Percentiles rank a stretch among this genome's conserved stretches.
Evolutionary conservation across 2,113 vertebrate genomes (phyloP).

Genomic region (Ia io): DNA sequence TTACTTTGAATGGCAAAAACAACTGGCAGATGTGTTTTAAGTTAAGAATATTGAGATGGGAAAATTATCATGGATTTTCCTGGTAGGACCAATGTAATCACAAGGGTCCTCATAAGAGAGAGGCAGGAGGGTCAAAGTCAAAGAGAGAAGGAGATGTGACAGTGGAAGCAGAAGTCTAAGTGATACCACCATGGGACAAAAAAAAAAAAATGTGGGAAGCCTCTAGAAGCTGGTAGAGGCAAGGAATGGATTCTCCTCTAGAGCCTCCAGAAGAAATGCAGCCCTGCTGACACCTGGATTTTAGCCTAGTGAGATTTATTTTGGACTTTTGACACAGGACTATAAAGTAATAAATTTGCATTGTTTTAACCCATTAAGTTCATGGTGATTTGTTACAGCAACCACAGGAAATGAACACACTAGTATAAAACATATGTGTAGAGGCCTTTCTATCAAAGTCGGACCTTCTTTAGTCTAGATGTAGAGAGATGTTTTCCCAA

Average conservation of each 20-base stretch:
- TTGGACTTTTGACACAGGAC: background rate
- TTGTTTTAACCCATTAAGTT: background rate
- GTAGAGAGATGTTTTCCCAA: background rate
- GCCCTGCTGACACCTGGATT: no score
- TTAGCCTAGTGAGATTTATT: no score
- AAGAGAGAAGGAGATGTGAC: no score
- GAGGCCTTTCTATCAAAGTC: background rate
- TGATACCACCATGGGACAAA: background rate
- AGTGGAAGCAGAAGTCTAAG: background rate
- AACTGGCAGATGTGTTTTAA: background rate
- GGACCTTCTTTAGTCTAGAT: background rate
- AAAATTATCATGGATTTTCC: no score
- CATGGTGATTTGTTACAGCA: background rate
- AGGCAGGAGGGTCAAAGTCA: background rate
- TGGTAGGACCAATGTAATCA: background rate
- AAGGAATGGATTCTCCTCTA: no score
- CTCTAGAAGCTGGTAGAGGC: no score
- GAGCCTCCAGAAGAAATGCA: no score
- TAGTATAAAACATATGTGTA: background rate
- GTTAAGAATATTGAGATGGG: no score
- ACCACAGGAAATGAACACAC: background rate
- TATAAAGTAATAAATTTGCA: background rate
- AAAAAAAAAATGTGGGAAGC: no score
- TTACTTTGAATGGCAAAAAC: background rate
- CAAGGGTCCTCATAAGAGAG: background rate